Conservation (phyloP, 2,113 vertebrate genomes). For the Polypterus bichir region DNA sequence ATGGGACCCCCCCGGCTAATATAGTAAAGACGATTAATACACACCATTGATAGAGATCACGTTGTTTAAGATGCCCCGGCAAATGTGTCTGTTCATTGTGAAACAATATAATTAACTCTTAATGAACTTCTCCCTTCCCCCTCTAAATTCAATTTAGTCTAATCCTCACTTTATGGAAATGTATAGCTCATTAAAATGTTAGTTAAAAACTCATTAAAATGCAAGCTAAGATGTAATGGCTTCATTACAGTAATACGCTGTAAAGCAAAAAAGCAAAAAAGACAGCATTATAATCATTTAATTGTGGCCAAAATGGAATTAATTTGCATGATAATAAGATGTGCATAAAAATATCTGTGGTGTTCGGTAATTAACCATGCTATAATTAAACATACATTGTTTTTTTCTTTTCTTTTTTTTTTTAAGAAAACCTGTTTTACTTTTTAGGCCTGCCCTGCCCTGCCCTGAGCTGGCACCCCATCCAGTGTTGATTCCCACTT, state of each 20-base stretch:
- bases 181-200: slow-evolving; percentile 86
- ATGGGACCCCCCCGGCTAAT: slow-evolving; percentile 35
- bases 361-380: slow-evolving; percentile 58
- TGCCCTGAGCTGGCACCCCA: too few species aligned
- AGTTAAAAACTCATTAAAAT: slow-evolving; percentile 92
- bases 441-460: too few species aligned
- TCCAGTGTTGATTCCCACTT: too few species aligned
- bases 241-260: slow-evolving; percentile 80
- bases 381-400: slow-evolving; percentile 63
- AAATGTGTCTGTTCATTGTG: slow-evolving; percentile 47
- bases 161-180: slow-evolving; percentile 83
- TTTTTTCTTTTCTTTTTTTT: too few species aligned
- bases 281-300: slow-evolving; percentile 77
- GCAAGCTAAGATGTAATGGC: slow-evolving; percentile 76
- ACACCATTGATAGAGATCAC: slow-evolving; percentile 34
- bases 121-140: slow-evolving; percentile 61
- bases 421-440: too few species aligned
- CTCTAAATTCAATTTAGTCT: slow-evolving; percentile 68
- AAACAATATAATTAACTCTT: slow-evolving; percentile 80
- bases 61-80: slow-evolving; percentile 31
- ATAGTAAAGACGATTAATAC: slow-evolving; percentile 37
- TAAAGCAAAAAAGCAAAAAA: slow-evolving; percentile 60
- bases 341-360: slow-evolving; percentile 45
- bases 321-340: slow-evolving; percentile 74
- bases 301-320: slow-evolving; percentile 74